Conservation (phyloP, 2,888 invertebrate genomes). For the Gibbula magus region DNA sequence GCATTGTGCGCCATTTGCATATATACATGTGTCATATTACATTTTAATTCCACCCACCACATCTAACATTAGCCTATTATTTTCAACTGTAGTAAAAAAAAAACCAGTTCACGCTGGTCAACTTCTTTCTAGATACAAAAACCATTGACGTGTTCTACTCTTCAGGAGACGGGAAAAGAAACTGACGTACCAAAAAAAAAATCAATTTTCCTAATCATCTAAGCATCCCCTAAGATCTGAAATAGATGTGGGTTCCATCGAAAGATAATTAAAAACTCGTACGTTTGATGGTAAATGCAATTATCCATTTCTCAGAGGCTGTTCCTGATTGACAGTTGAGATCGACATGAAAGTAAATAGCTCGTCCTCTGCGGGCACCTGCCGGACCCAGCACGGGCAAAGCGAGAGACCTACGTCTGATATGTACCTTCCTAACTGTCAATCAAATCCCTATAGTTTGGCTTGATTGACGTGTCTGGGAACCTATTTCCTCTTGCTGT, state of each 20-base stretch:
- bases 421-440: conserved; percentile 1
- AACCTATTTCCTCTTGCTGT: not conserved
- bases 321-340: not conserved
- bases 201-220: not conserved
- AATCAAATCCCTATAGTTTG: not conserved
- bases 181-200: no score
- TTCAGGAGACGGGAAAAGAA: no score
- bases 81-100: no score
- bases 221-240: no score
- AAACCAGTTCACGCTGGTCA: no score
- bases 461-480: not conserved
- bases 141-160: no score
- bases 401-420: not conserved
- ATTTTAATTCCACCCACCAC: no score
- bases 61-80: no score
- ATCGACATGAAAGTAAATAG: not conserved
- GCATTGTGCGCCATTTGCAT: no score
- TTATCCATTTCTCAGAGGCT: not conserved
- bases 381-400: not conserved
- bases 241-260: not conserved
- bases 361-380: not conserved
- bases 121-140: no score
- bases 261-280: not conserved
- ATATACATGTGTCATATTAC: no score
- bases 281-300: conserved; percentile 14